Percentiles rank a stretch among this genome's conserved stretches.
Conservation (phyloP, 2,113 vertebrate species). For the Sphaerodactylus townsendi region DNA sequence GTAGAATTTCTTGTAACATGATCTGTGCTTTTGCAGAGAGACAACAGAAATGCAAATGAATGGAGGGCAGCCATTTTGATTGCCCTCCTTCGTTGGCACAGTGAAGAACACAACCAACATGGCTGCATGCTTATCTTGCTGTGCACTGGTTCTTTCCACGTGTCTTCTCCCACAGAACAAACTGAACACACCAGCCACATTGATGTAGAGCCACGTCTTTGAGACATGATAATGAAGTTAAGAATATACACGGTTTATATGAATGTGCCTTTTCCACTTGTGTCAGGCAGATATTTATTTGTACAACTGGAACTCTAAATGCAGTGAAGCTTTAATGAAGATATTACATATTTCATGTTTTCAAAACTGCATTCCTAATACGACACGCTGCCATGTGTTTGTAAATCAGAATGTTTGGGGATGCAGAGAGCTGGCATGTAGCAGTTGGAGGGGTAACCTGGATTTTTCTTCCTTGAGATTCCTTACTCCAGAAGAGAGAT, state of each 20-base stretch:
- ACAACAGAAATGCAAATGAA: slow-evolving; percentile 32
- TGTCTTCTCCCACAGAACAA: background rate
- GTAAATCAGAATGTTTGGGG: slow-evolving; percentile 39
- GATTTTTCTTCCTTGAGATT: slow-evolving; percentile 30
- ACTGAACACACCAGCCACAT: slow-evolving; percentile 6
- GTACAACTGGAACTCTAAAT: slow-evolving; percentile 7
- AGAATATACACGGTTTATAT: background rate
- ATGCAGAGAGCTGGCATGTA: background rate
- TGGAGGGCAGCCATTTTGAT: slow-evolving; percentile 56
- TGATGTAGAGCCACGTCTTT: background rate
- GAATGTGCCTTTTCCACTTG: background rate
- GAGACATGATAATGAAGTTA: background rate
- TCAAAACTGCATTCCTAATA: slow-evolving; percentile 32
- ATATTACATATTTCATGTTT: slow-evolving; percentile 21
- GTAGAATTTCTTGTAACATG: background rate
- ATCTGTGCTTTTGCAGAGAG: background rate
- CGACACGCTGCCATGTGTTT: slow-evolving; percentile 48
- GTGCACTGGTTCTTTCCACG: slow-evolving; percentile 2
- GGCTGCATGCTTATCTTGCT: slow-evolving; percentile 7
- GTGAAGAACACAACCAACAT: slow-evolving; percentile 11
- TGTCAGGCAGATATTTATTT: slow-evolving; percentile 18
- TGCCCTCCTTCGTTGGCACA: slow-evolving; percentile 35
- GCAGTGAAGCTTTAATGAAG: slow-evolving; percentile 18
- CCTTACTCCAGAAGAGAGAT: background rate
- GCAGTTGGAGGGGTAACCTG: background rate